These are phyloP conservation scores for Coregonus clupeaformis DNA, from an alignment of 2,113 vertebrate species.

Conservation along the genomic window DNA sequence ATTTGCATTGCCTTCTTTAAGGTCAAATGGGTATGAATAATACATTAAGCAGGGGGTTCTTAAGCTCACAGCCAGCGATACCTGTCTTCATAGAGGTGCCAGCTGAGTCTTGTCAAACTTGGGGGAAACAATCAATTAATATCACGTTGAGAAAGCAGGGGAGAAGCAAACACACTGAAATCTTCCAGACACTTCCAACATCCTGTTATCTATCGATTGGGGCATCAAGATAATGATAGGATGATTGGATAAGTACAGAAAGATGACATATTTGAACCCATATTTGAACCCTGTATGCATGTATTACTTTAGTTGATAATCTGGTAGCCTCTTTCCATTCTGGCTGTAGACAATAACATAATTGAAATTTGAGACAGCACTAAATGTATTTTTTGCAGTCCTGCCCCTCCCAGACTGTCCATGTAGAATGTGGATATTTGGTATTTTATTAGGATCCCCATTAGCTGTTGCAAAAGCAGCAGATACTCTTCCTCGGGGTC, in stretches of 20 bases:
- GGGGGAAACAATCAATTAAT: constrained; percentile 71
- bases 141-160: constrained; percentile 53
- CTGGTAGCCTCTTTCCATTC: too few relatives aligned
- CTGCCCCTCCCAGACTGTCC: too few relatives aligned
- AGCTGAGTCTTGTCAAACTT: constrained; percentile 64
- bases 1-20: constrained; percentile 76
- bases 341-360: background rate
- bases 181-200: constrained; percentile 21
- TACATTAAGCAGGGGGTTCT: constrained; percentile 66
- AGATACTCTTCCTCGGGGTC: too few relatives aligned
- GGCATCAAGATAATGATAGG: constrained; percentile 48
- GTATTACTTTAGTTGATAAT: too few relatives aligned
- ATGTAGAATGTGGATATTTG: too few relatives aligned
- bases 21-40: constrained; percentile 78
- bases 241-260: background rate
- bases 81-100: constrained; percentile 63
- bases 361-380: too few relatives aligned
- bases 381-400: too few relatives aligned
- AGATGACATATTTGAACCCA: too few relatives aligned
- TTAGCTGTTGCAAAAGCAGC: too few relatives aligned
- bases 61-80: constrained; percentile 66
- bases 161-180: constrained; percentile 20
- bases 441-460: too few relatives aligned
- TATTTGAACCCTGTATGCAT: too few relatives aligned
- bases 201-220: constrained; percentile 50